phyloP scores from a whole-genome alignment of 2,797 vertebrate genomes.

The Odontamblyopus lacepedii region DNA sequence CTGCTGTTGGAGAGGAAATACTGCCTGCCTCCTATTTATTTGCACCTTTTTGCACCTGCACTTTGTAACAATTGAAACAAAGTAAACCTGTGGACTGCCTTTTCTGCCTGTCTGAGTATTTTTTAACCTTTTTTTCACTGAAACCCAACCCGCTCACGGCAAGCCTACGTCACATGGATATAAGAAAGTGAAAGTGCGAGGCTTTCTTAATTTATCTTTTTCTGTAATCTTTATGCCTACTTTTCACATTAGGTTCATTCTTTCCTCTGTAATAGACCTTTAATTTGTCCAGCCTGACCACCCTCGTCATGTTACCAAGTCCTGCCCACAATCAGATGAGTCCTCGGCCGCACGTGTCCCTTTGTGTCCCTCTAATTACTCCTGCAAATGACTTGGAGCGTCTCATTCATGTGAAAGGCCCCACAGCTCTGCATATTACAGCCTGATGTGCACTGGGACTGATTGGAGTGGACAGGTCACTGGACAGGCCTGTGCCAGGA shows the following conservation, averaged over 20 bases:
- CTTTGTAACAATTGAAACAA: no score
- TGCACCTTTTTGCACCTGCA: no score
- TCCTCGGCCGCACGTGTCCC: conserved; percentile 38
- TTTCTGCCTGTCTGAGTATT: no score
- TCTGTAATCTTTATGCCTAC: conserved; percentile 7
- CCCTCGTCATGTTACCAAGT: conserved; percentile 33
- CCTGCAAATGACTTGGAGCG: conserved; percentile 40
- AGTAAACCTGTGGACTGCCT: no score
- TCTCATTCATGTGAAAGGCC: conserved; percentile 36
- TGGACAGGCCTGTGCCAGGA: conserved; percentile 3
- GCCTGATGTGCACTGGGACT: conserved; percentile 33
- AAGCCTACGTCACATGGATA: no score
- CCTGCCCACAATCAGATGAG: conserved; percentile 53
- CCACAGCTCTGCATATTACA: conserved; percentile 38
- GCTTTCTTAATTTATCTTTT: no score
- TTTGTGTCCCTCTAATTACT: conserved; percentile 48
- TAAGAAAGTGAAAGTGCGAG: no score
- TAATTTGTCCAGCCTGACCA: conserved; percentile 40
- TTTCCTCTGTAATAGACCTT: conserved; percentile 31
- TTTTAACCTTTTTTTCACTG: no score
- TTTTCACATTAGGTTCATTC: conserved; percentile 8
- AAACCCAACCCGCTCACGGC: no score
- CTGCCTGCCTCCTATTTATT: no score
- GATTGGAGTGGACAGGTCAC: conserved; percentile 43
- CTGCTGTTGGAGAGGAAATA: no score